Percentiles rank a stretch among this genome's conserved stretches.
Conservation (phyloP, 1,140 invertebrate genomes). For the Ips nitidus region DNA sequence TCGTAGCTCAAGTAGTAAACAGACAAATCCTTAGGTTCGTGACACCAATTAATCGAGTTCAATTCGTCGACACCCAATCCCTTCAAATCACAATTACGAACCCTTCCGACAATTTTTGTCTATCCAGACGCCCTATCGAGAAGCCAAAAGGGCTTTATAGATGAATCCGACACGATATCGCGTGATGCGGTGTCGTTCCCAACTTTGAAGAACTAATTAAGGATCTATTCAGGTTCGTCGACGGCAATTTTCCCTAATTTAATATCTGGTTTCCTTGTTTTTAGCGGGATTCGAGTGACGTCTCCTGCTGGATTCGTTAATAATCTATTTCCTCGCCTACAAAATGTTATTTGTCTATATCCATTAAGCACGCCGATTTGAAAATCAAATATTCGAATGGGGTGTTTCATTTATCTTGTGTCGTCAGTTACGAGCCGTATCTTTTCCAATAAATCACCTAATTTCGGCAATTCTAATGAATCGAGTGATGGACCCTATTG, state of each 20-base stretch:
- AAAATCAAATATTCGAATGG: background rate
- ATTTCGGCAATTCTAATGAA: slow-evolving; percentile 35
- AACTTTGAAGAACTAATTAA: slow-evolving; percentile 35
- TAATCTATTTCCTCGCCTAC: no score
- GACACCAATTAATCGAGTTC: slow-evolving; percentile 21
- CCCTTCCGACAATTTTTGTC: slow-evolving; percentile 25
- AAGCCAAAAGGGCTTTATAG: slow-evolving; percentile 26
- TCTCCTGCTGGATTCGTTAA: slow-evolving; percentile 1
- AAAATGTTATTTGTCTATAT: no score
- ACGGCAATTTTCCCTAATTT: slow-evolving; percentile 32
- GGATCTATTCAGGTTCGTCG: slow-evolving; percentile 31
- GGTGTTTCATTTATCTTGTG: slow-evolving; percentile 25
- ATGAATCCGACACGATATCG: slow-evolving; percentile 27
- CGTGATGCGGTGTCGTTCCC: slow-evolving; percentile 26
- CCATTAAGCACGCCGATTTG: background rate
- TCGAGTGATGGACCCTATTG: slow-evolving; percentile 35
- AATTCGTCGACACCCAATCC: slow-evolving; percentile 19
- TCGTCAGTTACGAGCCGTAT: slow-evolving; percentile 15
- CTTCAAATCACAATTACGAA: slow-evolving; percentile 20
- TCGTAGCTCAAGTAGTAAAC: no score
- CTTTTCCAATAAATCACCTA: slow-evolving; percentile 36
- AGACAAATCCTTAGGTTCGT: slow-evolving; percentile 12
- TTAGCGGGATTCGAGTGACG: slow-evolving; percentile 24
- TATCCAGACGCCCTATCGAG: slow-evolving; percentile 17
- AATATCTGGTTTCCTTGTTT: slow-evolving; percentile 32